Conservation (phyloP, 2,888 invertebrate species). For the Diploptera punctata region DNA sequence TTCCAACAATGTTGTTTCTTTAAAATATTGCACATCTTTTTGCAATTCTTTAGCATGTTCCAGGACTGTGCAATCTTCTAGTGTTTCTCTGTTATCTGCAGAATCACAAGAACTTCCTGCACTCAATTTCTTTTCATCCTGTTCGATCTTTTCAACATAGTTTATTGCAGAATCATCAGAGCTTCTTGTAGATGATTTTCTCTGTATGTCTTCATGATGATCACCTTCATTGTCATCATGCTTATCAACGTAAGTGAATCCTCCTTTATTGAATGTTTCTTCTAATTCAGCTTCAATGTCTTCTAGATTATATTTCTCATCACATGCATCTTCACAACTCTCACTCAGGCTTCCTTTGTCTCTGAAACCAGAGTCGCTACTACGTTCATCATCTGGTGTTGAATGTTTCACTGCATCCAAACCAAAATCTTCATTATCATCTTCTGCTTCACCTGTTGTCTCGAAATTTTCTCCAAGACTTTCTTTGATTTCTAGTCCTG, state of each 20-base stretch:
- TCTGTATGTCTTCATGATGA: not conserved
- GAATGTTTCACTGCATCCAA: conserved; percentile 56
- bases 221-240: conserved; percentile 55
- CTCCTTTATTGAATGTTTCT: conserved; percentile 43
- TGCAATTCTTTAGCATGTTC: no score
- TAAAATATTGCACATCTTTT: no score
- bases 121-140: not conserved
- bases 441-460: conserved; percentile 37
- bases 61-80: not conserved
- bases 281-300: conserved; percentile 50
- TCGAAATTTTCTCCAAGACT: not conserved
- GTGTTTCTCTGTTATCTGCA: not conserved
- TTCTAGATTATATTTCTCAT: conserved; percentile 49
- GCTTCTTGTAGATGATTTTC: not conserved
- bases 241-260: conserved; percentile 51
- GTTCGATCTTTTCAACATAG: not conserved
- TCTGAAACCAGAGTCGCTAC: conserved; percentile 59
- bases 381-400: conserved; percentile 59
- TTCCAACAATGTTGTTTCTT: no score
- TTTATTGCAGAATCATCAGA: not conserved
- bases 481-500: conserved; percentile 20
- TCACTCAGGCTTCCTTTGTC: conserved; percentile 55
- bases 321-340: conserved; percentile 49
- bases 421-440: conserved; percentile 49
- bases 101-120: not conserved